Evolutionary conservation across 2,888 invertebrate species (phyloP).

Genomic region (Tipula unca): DNA sequence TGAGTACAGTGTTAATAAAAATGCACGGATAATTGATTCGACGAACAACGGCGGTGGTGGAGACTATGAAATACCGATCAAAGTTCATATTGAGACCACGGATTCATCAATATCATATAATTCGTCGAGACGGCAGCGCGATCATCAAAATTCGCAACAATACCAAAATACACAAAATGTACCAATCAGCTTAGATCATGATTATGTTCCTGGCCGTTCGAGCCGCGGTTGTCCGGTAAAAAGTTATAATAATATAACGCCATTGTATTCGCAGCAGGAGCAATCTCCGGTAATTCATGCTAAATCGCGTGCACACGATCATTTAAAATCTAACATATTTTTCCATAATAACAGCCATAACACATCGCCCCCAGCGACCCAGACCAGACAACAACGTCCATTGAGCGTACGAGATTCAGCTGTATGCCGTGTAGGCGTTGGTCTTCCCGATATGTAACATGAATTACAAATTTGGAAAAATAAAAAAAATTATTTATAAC

Average conservation of each 20-base stretch:
- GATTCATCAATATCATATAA: background rate
- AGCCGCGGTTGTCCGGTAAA: background rate
- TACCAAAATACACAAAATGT: background rate
- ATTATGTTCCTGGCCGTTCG: background rate
- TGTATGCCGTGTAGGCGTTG: slow-evolving; percentile 26
- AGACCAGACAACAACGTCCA: slow-evolving; percentile 21
- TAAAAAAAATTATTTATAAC: background rate
- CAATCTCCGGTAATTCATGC: slow-evolving; percentile 15
- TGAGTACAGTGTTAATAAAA: background rate
- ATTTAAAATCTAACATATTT: slow-evolving; percentile 26
- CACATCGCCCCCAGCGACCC: background rate
- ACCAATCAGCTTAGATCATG: background rate
- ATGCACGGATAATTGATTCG: background rate
- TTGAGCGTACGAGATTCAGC: slow-evolving; percentile 26
- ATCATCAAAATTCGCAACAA: background rate
- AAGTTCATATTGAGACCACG: background rate
- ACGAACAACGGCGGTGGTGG: background rate
- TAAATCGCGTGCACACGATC: slow-evolving; percentile 23
- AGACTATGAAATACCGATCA: background rate
- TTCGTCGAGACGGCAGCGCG: background rate
- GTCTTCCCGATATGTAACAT: slow-evolving; percentile 24
- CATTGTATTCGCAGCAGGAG: background rate
- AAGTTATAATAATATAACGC: background rate
- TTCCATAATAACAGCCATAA: slow-evolving; percentile 24
- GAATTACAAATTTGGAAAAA: background rate